Evolutionary conservation across 2,113 vertebrate species (phyloP), one percentile per base, ranked within the genome.

Genomic region (Blennius ocellaris): DNA sequence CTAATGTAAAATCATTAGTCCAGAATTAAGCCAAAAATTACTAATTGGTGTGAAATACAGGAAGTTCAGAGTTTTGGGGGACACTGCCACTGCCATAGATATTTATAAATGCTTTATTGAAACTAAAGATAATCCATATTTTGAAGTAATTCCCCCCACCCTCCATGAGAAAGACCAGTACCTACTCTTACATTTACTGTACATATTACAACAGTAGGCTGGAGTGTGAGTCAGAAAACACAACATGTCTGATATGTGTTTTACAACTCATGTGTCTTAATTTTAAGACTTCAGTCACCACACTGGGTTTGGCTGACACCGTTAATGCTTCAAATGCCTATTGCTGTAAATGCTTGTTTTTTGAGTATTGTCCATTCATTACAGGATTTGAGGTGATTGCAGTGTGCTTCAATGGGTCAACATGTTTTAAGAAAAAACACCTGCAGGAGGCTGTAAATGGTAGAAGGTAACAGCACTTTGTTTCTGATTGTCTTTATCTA

Each of bases 121-220:
- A 57, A 74, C 8, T 45, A 47, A 36, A 63, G 59, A 90, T n/a
- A 76, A 71, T 81, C 69, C 89, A 85, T 87, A 81, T 83, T 79
- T 73, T 69, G 79, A 54, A 40, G 41, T 59, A 39, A 41, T 63
- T 44, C 66, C n/a, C 40, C 11, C 11, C 56, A 49, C 57, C 41
- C 55, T 41, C 40, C 56, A 41, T 21, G n/a, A 55, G 40, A 72
- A 59, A 78, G 16, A 67, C 50, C 50, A 73, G 79, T 36, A 55
- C 16, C 52, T 65, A 40, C 56, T 48, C 40, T 80, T 90, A n/a
- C n/a, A n/a, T 87, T 54, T 83, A 89, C 73, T 93, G 92, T 93
- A 93, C 82, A 92, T 92, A 92, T 67, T 90, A 63, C 68, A 69
- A 51, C 63, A 69, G 58, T 83, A 88, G 83, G 64, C 69, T 90